A percentile compares a stretch with the other conserved stretches of the same genome.
These are phyloP conservation scores for Arctopsyche grandis DNA, from an alignment of 1,140 invertebrate species.

Conservation along the genomic window DNA sequence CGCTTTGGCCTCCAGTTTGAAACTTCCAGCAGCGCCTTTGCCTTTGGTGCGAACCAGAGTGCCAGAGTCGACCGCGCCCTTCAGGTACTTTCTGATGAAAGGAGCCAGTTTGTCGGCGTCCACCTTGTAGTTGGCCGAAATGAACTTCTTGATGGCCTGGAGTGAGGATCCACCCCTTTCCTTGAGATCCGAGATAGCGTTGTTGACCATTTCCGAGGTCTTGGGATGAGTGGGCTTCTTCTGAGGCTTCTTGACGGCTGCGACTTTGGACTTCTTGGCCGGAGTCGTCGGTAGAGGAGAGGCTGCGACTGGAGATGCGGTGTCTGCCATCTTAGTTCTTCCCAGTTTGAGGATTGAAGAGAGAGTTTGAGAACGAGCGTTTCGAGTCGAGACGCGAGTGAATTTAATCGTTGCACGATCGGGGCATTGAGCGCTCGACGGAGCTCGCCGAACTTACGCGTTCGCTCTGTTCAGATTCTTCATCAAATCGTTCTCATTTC, in stretches of 20 bases:
- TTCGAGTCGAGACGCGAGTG: neutral
- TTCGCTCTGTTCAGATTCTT: neutral
- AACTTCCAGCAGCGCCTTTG: slow-evolving; percentile 71
- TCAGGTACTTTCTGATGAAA: slow-evolving; percentile 72
- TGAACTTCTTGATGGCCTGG: slow-evolving; percentile 74
- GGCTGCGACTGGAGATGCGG: slow-evolving; percentile 21
- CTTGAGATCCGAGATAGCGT: slow-evolving; percentile 70
- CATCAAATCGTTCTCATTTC: neutral
- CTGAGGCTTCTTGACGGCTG: too few relatives aligned
- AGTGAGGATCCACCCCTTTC: slow-evolving; percentile 71
- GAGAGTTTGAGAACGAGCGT: neutral
- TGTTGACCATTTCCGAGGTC: slow-evolving; percentile 68
- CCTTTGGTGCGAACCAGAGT: slow-evolving; percentile 70
- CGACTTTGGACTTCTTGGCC: slow-evolving; percentile 43
- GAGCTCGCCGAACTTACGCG: neutral
- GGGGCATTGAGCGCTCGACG: neutral
- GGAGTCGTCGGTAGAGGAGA: too few relatives aligned
- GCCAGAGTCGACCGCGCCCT: slow-evolving; percentile 67
- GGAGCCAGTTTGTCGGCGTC: slow-evolving; percentile 69
- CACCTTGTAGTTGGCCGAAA: slow-evolving; percentile 68
- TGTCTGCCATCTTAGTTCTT: slow-evolving; percentile 41
- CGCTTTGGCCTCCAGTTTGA: slow-evolving; percentile 63
- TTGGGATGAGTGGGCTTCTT: slow-evolving; percentile 64
- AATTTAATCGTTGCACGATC: neutral
- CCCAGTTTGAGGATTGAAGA: too few relatives aligned